These are phyloP conservation scores for Endotricha flammealis DNA, from an alignment of 2,888 invertebrate genomes.

Conservation along the genomic window DNA sequence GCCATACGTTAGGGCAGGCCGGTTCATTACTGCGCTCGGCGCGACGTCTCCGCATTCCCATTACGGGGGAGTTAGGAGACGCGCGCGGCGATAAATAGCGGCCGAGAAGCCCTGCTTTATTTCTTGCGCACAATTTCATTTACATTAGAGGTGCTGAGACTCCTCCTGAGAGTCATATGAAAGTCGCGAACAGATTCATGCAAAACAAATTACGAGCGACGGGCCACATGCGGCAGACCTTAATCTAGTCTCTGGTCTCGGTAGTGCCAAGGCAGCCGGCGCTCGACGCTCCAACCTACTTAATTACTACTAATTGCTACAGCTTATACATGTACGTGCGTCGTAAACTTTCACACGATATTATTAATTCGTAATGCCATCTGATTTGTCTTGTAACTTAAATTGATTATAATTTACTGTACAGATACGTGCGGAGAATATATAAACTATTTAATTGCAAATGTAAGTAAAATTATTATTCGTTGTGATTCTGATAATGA, in stretches of 20 bases:
- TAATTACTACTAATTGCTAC: constrained; percentile 73
- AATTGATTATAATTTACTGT: constrained; percentile 19
- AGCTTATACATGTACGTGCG: constrained; percentile 60
- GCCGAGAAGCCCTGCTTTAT: constrained; percentile 68
- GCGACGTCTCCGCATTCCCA: constrained; percentile 65
- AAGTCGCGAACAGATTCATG: constrained; percentile 71
- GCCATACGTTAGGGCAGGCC: constrained; percentile 66
- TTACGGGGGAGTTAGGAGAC: constrained; percentile 71
- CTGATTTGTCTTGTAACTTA: constrained; percentile 36
- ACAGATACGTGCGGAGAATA: no score
- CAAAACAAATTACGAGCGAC: constrained; percentile 68
- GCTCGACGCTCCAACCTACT: constrained; percentile 55
- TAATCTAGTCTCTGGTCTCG: constrained; percentile 47
- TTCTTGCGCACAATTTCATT: constrained; percentile 75
- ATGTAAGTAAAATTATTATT: no score
- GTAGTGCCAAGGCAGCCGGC: constrained; percentile 42
- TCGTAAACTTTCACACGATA: constrained; percentile 58
- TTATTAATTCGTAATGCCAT: constrained; percentile 53
- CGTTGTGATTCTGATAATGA: no score
- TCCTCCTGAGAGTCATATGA: constrained; percentile 64
- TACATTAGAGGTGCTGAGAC: constrained; percentile 72
- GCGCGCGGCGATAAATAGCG: constrained; percentile 69
- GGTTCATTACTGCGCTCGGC: constrained; percentile 64
- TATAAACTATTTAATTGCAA: no score
- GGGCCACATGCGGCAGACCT: constrained; percentile 51